Evolutionary conservation across 2,888 invertebrate species (phyloP).

Genomic region (Platycheirus rosarum): DNA sequence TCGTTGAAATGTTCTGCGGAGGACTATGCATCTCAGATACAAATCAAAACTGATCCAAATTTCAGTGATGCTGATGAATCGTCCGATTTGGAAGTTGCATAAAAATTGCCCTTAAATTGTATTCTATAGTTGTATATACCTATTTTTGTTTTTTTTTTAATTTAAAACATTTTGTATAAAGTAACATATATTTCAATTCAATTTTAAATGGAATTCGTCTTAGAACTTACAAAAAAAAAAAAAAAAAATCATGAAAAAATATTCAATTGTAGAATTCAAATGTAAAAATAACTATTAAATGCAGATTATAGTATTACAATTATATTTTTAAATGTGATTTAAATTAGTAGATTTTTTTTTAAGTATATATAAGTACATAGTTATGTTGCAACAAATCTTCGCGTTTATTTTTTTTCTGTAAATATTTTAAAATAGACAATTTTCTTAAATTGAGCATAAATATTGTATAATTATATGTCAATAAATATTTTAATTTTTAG

Average conservation of each 20-base stretch:
- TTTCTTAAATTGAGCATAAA: slow-evolving; percentile 45
- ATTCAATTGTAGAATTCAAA: slow-evolving; percentile 17
- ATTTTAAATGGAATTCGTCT: slow-evolving; percentile 23
- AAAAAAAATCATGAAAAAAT: slow-evolving; percentile 19
- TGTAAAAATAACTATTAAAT: slow-evolving; percentile 39
- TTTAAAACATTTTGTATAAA: slow-evolving; percentile 35
- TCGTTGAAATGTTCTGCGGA: slow-evolving; percentile 80
- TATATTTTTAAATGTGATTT: slow-evolving; percentile 64
- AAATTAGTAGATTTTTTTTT: slow-evolving; percentile 36
- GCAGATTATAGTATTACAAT: slow-evolving; percentile 28
- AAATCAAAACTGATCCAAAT: slow-evolving; percentile 81
- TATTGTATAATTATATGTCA: slow-evolving; percentile 38
- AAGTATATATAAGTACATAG: neutral
- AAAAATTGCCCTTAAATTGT: slow-evolving; percentile 77
- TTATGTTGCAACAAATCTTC: neutral
- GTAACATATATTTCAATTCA: slow-evolving; percentile 18
- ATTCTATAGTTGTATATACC: slow-evolving; percentile 36
- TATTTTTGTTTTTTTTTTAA: slow-evolving; percentile 7
- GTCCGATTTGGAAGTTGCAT: slow-evolving; percentile 92
- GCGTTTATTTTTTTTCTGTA: slow-evolving; percentile 38
- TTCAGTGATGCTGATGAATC: slow-evolving; percentile 88
- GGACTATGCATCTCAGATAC: slow-evolving; percentile 79
- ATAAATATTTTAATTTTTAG: slow-evolving; percentile 41
- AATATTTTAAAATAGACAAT: slow-evolving; percentile 42
- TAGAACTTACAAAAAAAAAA: slow-evolving; percentile 13